Conservation (phyloP, 1,140 invertebrate genomes). For the Oncopodura yosiiana region DNA sequence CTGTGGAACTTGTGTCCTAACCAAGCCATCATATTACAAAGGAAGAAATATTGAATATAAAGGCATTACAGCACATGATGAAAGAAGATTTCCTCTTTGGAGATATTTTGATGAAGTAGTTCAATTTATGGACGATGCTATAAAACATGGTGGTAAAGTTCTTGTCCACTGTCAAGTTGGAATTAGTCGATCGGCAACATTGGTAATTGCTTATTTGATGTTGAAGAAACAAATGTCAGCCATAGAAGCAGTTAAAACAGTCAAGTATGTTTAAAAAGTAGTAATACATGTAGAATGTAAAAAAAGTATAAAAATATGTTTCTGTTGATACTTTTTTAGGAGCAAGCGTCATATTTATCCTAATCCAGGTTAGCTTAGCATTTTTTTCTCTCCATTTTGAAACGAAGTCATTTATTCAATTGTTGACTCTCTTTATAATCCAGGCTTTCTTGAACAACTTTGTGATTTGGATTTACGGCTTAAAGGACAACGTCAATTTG, state of each 20-base stretch:
- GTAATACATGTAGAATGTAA: neutral
- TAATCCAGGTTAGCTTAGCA: slow-evolving; percentile 11
- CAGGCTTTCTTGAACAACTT: slow-evolving; percentile 28
- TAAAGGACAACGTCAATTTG: neutral
- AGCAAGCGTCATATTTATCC: slow-evolving; percentile 26
- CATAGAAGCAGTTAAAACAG: slow-evolving; percentile 40
- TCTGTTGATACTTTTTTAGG: slow-evolving; percentile 5
- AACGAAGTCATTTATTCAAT: neutral
- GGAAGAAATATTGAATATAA: slow-evolving; percentile 38
- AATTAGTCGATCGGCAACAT: slow-evolving; percentile 41
- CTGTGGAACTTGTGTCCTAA: slow-evolving; percentile 38
- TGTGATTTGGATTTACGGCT: slow-evolving; percentile 30
- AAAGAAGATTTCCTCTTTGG: slow-evolving; percentile 38
- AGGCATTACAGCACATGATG: slow-evolving; percentile 41
- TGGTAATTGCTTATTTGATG: slow-evolving; percentile 44
- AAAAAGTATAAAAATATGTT: neutral
- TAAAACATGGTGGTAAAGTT: slow-evolving; percentile 39
- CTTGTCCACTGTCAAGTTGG: slow-evolving; percentile 44
- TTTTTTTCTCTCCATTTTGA: neutral
- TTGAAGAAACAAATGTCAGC: slow-evolving; percentile 42
- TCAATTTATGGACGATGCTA: slow-evolving; percentile 40
- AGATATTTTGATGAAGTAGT: slow-evolving; percentile 39
- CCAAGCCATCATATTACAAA: slow-evolving; percentile 38
- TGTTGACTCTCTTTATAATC: neutral
- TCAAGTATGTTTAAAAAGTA: slow-evolving; percentile 34